Evolutionary conservation across 2,888 invertebrate species (phyloP).

Genomic region (Dryocosmus kuriphilus): DNA sequence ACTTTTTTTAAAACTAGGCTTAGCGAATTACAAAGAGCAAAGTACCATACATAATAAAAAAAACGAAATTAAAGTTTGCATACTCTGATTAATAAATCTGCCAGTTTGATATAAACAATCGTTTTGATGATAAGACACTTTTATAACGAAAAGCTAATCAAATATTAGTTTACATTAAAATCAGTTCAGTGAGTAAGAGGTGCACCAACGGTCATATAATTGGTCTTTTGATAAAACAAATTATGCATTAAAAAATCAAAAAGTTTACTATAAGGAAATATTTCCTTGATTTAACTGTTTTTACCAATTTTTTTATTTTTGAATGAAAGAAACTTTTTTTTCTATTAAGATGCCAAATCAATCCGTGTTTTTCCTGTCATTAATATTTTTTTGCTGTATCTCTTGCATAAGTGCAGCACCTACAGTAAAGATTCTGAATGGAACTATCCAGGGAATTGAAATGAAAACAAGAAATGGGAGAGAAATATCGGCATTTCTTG

Average conservation of each 20-base stretch:
- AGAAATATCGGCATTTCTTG: conserved; percentile 54
- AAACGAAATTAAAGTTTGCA: neutral
- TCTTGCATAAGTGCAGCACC: neutral
- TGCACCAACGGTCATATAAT: neutral
- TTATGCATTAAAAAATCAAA: neutral
- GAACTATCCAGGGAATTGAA: neutral
- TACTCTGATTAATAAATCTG: neutral
- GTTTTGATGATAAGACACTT: neutral
- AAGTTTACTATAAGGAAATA: neutral
- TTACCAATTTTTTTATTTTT: too few relatives aligned
- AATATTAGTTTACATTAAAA: neutral
- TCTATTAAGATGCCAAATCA: neutral
- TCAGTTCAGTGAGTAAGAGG: neutral
- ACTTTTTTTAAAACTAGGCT: neutral
- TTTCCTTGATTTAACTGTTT: neutral
- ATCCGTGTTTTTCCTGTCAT: neutral
- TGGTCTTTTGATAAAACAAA: neutral
- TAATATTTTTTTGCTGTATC: neutral
- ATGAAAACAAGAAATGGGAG: neutral
- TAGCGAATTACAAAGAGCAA: neutral
- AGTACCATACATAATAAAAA: neutral
- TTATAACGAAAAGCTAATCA: neutral
- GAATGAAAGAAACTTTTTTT: too few relatives aligned
- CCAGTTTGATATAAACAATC: neutral
- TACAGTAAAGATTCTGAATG: neutral